Conservation (phyloP, 1,140 invertebrate species). For the Spodoptera litura region DNA sequence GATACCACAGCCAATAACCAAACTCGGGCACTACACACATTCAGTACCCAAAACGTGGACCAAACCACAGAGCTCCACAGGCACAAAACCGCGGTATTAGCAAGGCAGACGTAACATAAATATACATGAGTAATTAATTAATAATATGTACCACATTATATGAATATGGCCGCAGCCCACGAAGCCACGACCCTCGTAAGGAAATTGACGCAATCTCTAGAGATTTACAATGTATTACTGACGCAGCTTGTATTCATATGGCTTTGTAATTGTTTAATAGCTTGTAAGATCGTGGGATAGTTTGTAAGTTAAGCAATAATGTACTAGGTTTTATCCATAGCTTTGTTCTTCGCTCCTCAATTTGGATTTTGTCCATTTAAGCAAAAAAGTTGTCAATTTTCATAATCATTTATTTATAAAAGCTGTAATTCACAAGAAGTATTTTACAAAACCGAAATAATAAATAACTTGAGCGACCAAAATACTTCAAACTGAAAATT, state of each 20-base stretch:
- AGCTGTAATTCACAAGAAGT: not conserved
- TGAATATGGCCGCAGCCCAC: slow-evolving; percentile 5
- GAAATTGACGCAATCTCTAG: not conserved
- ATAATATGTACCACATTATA: not conserved
- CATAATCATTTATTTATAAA: not conserved
- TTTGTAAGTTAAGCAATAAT: no score
- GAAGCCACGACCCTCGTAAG: no score
- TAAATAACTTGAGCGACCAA: not conserved
- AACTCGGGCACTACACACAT: no score
- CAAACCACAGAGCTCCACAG: not conserved
- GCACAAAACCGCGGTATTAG: slow-evolving; percentile 9
- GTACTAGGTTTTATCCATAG: no score
- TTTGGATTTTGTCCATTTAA: not conserved
- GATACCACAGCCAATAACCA: no score
- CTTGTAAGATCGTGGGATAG: no score
- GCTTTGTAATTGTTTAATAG: no score
- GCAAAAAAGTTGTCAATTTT: not conserved
- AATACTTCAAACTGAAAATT: not conserved
- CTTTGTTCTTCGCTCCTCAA: no score
- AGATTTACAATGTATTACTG: not conserved
- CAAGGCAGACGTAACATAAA: slow-evolving; percentile 15
- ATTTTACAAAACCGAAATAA: not conserved
- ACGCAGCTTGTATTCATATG: no score
- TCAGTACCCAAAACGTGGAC: not conserved
- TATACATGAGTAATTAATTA: slow-evolving; percentile 19